Conservation (phyloP, 2,113 vertebrate genomes). For the Rhineura floridana region DNA sequence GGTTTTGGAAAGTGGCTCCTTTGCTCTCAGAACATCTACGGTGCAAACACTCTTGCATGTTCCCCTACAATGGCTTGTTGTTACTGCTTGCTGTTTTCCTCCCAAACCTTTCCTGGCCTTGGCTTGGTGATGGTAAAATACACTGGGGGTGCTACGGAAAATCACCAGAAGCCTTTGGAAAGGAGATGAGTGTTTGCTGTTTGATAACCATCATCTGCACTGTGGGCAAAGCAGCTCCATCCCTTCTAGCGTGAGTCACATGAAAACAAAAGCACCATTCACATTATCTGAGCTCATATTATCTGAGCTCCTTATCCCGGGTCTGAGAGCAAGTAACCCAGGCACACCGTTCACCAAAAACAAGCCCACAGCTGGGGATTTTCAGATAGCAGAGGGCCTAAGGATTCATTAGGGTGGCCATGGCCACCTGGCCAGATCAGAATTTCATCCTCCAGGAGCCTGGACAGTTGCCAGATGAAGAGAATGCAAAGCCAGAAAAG, state of each 20-base stretch:
- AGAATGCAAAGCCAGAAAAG: background rate
- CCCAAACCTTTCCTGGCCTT: background rate
- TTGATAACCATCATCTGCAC: background rate
- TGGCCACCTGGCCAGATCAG: background rate
- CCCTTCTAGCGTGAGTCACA: background rate
- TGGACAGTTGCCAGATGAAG: background rate
- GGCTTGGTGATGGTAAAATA: background rate
- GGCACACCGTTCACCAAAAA: no score
- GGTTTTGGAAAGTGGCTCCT: no score
- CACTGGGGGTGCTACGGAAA: background rate
- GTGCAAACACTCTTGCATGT: background rate
- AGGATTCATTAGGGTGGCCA: background rate
- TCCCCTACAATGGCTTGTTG: no score
- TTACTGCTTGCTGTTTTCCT: background rate
- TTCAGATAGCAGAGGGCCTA: background rate
- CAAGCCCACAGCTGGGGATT: background rate
- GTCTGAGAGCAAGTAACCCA: background rate
- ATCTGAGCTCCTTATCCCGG: background rate
- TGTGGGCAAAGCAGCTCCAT: background rate
- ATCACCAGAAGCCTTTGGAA: background rate
- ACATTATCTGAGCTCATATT: background rate
- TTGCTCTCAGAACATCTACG: background rate
- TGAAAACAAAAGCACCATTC: background rate
- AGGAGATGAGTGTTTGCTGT: constrained; percentile 7
- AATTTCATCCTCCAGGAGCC: background rate